A percentile compares a stretch with the other conserved stretches of the same genome.
These are phyloP conservation scores for Acropternis orthonyx DNA, from an alignment of 2,797 vertebrate genomes.

Conservation along the genomic window DNA sequence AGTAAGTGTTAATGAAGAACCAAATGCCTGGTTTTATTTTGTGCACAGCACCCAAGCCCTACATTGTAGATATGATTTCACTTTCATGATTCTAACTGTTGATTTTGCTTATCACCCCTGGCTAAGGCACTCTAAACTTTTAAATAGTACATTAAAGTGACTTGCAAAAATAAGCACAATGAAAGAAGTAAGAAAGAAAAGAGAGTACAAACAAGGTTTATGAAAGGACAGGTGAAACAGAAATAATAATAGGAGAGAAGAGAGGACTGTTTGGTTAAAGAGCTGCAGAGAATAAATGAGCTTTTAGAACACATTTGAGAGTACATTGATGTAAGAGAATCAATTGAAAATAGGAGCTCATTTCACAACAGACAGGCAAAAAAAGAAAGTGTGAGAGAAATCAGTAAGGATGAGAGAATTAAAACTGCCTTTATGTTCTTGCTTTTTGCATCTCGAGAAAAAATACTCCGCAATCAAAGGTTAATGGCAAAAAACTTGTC, in stretches of 20 bases:
- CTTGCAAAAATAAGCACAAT: not conserved
- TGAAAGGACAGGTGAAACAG: constrained; percentile 4
- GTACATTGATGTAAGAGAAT: not conserved
- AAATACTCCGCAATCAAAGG: constrained; percentile 32
- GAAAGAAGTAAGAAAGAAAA: not conserved
- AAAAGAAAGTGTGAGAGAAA: constrained; percentile 22
- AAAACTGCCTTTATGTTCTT: constrained; percentile 47
- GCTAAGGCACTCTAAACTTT: not conserved
- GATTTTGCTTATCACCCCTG: not conserved
- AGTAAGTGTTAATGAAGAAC: not conserved
- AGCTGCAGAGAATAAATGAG: constrained; percentile 34
- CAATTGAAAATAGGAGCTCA: constrained; percentile 12
- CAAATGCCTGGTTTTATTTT: not conserved
- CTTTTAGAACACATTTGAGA: constrained; percentile 33
- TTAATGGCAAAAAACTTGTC: constrained; percentile 52
- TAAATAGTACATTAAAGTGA: not conserved
- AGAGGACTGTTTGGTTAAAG: not conserved
- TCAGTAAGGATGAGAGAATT: constrained; percentile 44
- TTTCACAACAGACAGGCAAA: constrained; percentile 8
- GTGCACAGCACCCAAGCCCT: not conserved
- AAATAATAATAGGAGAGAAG: not conserved
- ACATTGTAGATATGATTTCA: not conserved
- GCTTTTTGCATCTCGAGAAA: constrained; percentile 28
- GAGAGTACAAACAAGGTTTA: not conserved
- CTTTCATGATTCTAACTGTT: not conserved